Evolutionary conservation across 1,140 invertebrate species (phyloP).

Genomic region (Ips typographus): DNA sequence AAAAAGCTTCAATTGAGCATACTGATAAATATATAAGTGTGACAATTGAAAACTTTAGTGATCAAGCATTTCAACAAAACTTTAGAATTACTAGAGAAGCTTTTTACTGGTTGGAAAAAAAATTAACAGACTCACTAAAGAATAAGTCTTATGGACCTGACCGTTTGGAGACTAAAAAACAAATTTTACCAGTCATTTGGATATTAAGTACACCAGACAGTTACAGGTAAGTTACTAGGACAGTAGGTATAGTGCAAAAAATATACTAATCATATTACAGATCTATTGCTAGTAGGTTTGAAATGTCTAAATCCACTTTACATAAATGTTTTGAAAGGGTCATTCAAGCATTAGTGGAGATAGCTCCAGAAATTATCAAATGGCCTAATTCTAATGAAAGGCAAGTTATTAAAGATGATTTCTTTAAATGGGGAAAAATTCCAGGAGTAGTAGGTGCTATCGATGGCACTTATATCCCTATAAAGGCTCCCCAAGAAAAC

Average conservation of each 20-base stretch:
- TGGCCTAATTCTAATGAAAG: slow-evolving; percentile 23
- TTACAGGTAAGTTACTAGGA: slow-evolving; percentile 16
- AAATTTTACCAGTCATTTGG: slow-evolving; percentile 6
- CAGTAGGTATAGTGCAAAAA: neutral
- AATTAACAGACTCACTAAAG: neutral
- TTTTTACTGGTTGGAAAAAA: neutral
- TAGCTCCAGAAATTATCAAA: slow-evolving; percentile 25
- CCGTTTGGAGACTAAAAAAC: neutral
- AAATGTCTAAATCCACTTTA: slow-evolving; percentile 29
- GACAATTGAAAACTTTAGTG: neutral
- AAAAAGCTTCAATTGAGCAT: no score
- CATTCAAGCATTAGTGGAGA: slow-evolving; percentile 19
- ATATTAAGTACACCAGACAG: slow-evolving; percentile 13
- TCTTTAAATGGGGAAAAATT: slow-evolving; percentile 8
- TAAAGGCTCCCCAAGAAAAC: slow-evolving; percentile 35
- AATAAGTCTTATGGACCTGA: neutral
- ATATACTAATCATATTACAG: slow-evolving; percentile 13
- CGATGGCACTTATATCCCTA: slow-evolving; percentile 38
- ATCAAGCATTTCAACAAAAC: slow-evolving; percentile 6
- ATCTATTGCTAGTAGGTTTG: slow-evolving; percentile 24
- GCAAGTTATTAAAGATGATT: slow-evolving; percentile 12
- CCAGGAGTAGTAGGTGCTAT: slow-evolving; percentile 27
- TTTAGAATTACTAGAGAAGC: slow-evolving; percentile 7
- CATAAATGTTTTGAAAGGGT: slow-evolving; percentile 24
- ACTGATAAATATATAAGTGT: no score